Conservation (phyloP, 2,888 invertebrate species). For the Ochropleura plecta region DNA sequence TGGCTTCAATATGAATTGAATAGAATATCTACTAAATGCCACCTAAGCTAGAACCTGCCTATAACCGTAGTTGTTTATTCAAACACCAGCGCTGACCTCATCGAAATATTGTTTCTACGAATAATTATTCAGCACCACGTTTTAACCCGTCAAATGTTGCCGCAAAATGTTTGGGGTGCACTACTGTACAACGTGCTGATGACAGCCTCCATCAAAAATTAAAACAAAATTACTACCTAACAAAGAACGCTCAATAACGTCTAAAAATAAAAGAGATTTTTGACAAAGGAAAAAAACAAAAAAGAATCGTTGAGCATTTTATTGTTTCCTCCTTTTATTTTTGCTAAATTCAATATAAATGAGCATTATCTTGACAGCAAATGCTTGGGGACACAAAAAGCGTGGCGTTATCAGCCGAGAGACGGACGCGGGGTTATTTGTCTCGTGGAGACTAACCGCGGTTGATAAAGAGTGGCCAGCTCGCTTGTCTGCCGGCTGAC, state of each 20-base stretch:
- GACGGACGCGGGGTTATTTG: slow-evolving; percentile 60
- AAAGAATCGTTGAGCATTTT: slow-evolving; percentile 44
- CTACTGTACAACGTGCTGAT: slow-evolving; percentile 21
- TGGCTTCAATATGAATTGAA: neutral
- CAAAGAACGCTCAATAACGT: slow-evolving; percentile 13
- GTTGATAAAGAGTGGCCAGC: slow-evolving; percentile 45
- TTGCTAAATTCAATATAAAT: slow-evolving; percentile 58
- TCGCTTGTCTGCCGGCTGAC: slow-evolving; percentile 28
- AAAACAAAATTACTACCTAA: slow-evolving; percentile 16
- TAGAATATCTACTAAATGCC: slow-evolving; percentile 3
- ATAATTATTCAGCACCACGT: slow-evolving; percentile 37
- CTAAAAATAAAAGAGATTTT: slow-evolving; percentile 27
- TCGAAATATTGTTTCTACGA: slow-evolving; percentile 34
- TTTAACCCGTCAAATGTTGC: slow-evolving; percentile 26
- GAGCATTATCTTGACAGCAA: slow-evolving; percentile 59
- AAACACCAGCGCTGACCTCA: slow-evolving; percentile 9
- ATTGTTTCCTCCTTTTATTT: slow-evolving; percentile 45
- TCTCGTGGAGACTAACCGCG: slow-evolving; percentile 35
- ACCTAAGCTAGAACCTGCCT: neutral
- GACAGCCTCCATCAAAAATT: slow-evolving; percentile 17
- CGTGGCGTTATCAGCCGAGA: slow-evolving; percentile 57
- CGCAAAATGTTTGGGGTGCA: slow-evolving; percentile 33
- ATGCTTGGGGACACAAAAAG: slow-evolving; percentile 56
- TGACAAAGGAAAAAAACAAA: slow-evolving; percentile 25
- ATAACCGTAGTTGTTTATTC: neutral